These are phyloP conservation scores for Atherinosoma microstoma DNA, from an alignment of 2,797 vertebrate species.

Conservation along the genomic window DNA sequence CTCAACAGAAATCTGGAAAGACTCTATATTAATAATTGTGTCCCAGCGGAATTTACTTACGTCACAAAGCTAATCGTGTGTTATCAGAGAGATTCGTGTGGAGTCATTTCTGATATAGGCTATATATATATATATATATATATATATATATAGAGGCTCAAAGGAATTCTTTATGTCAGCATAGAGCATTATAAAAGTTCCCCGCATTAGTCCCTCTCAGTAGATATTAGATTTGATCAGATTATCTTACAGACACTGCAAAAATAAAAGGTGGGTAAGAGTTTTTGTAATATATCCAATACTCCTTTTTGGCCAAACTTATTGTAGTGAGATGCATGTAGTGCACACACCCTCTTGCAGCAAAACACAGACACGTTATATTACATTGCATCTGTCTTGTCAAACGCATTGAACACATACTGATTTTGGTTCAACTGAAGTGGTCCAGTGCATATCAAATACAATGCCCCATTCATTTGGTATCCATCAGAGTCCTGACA, in stretches of 20 bases:
- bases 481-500: constrained; percentile 68
- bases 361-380: constrained; percentile 82
- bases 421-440: constrained; percentile 78
- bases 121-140: no score
- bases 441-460: constrained; percentile 73
- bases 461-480: constrained; percentile 75
- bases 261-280: constrained; percentile 14
- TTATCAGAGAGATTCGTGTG: no score
- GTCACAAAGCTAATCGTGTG: constrained; percentile 48
- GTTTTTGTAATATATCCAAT: neutral
- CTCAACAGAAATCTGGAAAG: constrained; percentile 75
- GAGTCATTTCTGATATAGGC: no score
- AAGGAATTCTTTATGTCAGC: constrained; percentile 19
- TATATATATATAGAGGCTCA: no score
- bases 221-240: constrained; percentile 51
- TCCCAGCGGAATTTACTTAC: constrained; percentile 45
- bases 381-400: constrained; percentile 81
- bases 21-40: constrained; percentile 63
- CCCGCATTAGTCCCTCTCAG: constrained; percentile 29
- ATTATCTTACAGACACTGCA: constrained; percentile 38
- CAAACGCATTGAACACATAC: constrained; percentile 73
- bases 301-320: constrained; percentile 45
- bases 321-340: constrained; percentile 61
- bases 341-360: constrained; percentile 77
- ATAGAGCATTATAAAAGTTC: constrained; percentile 18